These are phyloP conservation scores for Molothrus aeneus DNA, from an alignment of 2,797 vertebrate genomes.

Conservation along the genomic window DNA sequence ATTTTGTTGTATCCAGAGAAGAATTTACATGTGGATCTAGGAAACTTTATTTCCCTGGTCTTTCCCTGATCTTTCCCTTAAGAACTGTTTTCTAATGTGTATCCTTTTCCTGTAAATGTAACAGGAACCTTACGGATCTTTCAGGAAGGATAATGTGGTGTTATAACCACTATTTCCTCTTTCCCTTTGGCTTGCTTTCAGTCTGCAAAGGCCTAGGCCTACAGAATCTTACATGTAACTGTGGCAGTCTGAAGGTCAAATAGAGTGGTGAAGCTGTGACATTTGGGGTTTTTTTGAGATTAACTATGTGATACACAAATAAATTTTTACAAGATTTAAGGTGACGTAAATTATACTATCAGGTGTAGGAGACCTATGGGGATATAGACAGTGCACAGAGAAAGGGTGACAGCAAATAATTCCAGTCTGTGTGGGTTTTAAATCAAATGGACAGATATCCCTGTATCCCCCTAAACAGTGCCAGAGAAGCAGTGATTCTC, in stretches of 20 bases:
- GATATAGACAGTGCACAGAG: background rate
- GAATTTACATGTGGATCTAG: background rate
- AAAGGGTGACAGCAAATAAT: background rate
- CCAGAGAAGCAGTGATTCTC: background rate
- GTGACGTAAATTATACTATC: background rate
- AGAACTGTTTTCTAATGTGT: background rate
- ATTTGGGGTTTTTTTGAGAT: background rate
- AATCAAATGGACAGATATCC: background rate
- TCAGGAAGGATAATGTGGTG: background rate
- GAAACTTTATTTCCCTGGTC: background rate
- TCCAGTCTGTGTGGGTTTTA: background rate
- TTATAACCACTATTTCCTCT: background rate
- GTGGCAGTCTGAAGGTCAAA: background rate
- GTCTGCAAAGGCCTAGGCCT: background rate
- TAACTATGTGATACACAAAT: background rate
- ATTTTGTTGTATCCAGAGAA: background rate
- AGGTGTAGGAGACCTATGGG: background rate
- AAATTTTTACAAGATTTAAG: background rate
- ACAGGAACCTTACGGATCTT: background rate
- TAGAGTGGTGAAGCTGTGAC: background rate
- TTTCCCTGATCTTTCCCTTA: background rate
- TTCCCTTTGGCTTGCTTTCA: background rate
- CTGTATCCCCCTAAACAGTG: background rate
- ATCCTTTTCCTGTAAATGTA: conserved; percentile 5
- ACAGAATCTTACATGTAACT: background rate